Evolutionary conservation across 1,140 invertebrate genomes (phyloP), one percentile per base, ranked within the genome.

Genomic region (Drosophila willistoni): DNA sequence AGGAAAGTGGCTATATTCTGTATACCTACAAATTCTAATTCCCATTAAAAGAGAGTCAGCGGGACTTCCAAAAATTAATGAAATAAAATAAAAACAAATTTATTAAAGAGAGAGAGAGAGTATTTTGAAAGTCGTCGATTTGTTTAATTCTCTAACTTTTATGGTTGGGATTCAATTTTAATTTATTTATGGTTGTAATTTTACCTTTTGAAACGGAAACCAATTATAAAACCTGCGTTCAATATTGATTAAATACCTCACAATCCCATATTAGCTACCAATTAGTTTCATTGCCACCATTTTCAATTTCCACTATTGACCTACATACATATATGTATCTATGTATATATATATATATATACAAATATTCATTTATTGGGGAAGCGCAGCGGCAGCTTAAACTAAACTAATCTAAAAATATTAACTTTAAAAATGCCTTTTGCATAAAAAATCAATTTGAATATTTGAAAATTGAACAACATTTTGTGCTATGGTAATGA

Each of bases 401-500:
- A 51, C 17, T 75, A 73, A 75, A 75, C 51, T 59, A 17, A 14
- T 73, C 72, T 75, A 68, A 68, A 75, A 75, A 68, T 75, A 75
- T 68, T 75, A 75, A 75, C 73, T 75, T 75, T 75, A 75, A 75
- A 75, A 47, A 51, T 51, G 44, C 64, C 64, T 41, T 75, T 75
- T 75, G 72, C 73, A 75, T 75, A 75, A 75, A 75, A 75, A 75
- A 68, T 75, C 64, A 64, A 75, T 75, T 75, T 57, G 44, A 57
- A 29, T 42, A 39, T 67, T 74, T 12, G 36, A 51, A 39, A 68
- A 75, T 75, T 75, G 29, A 61, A 68, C 73, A 75, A 60, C 75
- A 68, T 68, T 54, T 75, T 57, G 12, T 51, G 17, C 17, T 1
- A 51, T 25, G 57, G 64, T 68, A 75, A 75, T 75, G 72, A 75